Evolutionary conservation across 2,888 invertebrate species (phyloP).

Genomic region (Vannuccia rotundouncinata): DNA sequence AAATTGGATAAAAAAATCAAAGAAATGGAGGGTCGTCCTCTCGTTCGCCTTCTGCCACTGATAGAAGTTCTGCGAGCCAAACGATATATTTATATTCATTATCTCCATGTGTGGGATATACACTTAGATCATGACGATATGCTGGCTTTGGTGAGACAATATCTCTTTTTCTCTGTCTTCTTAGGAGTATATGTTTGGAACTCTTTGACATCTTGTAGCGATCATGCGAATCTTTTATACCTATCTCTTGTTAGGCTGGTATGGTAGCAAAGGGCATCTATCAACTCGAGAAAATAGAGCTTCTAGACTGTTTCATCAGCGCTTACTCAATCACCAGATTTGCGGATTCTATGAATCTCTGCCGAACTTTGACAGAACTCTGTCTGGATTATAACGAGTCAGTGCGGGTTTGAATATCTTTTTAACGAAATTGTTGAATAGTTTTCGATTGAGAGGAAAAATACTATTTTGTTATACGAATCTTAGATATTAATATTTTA

Average conservation of each 20-base stretch:
- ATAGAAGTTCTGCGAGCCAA: constrained; percentile 48
- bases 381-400: constrained; percentile 55
- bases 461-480: background rate
- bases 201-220: background rate
- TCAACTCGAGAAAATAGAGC: constrained; percentile 47
- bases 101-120: constrained; percentile 52
- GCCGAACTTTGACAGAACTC: constrained; percentile 46
- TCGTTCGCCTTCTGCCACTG: constrained; percentile 49
- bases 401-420: constrained; percentile 41
- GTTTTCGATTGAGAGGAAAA: background rate
- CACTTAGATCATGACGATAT: constrained; percentile 46
- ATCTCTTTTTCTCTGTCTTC: too few species aligned
- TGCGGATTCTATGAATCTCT: constrained; percentile 42
- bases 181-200: background rate
- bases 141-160: constrained; percentile 15
- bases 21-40: constrained; percentile 46
- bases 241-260: constrained; percentile 45
- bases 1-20: constrained; percentile 42
- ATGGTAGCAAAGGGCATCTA: constrained; percentile 50
- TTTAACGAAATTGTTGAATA: background rate
- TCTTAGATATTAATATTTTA: background rate
- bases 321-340: constrained; percentile 45
- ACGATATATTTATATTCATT: constrained; percentile 48
- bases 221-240: background rate
- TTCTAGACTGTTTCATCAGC: constrained; percentile 52